Base-by-base conservation (phyloP, 2,888 invertebrate genomes). In the Synanthedon vespiformis region DNA sequence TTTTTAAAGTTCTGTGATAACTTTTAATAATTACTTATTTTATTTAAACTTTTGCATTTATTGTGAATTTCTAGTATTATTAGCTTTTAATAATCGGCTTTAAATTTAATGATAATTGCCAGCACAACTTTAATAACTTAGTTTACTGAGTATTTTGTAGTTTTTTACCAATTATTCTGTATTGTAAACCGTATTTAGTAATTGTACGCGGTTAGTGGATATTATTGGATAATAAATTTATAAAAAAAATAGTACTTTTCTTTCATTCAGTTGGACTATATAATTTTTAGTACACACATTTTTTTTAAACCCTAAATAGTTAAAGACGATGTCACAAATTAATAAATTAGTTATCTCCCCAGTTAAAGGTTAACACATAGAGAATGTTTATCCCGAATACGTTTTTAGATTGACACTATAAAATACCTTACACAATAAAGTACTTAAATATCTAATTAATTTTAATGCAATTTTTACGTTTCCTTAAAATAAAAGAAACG, bases 391-490 rank as follows among this genome's bases (percentile, higher is more conserved):
- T 69, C 72, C 77, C 74, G 75, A 68, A 63, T 13, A 70, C 67
- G 68, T 65, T 68, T 44, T 63, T 77, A 73, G 85, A 86, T 86
- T 86, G 86, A 85, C 86, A 86, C 86, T 86, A 83, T 86, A 84
- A 84, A 86, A 72, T 34, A 34, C 34, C 34, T 34, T 34, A 34
- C 34, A 22, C 4, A 22, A 3, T 18, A 18, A 22, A 4, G 8
- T 34, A 34, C 34, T 34, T 34, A 34, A 34, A 34, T 10, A 34
- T 34, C 10, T 34, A 34, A 34, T 10, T 34, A 34, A 34, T 10
- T 5, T 2, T 34, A 34, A 8, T 10, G 34, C 34, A 34, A 34
- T 34, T 34, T 34, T 34, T 34, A 34, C 34, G 8, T 34, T 34
- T 34, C 34, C 34, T 34, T 34, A 34, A 34, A 34, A 34, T 34